Conservation (phyloP, 2,797 vertebrate genomes). For the Notolabrus celidotus region DNA sequence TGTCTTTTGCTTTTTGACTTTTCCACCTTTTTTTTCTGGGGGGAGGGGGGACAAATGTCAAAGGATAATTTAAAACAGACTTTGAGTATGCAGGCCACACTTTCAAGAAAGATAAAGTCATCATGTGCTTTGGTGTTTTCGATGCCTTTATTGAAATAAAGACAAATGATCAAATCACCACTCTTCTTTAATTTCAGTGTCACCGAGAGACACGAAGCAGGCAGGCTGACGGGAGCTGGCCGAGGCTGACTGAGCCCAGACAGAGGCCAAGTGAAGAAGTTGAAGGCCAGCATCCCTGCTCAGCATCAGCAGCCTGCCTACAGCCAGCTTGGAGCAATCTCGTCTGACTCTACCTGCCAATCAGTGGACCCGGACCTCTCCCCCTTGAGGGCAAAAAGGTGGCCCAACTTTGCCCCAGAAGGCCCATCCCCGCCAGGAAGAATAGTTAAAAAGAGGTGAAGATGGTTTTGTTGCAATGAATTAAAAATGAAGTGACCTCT, state of each 20-base stretch:
- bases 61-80: too few species aligned
- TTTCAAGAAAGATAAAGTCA: too few species aligned
- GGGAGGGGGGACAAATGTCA: too few species aligned
- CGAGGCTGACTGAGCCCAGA: slow-evolving; percentile 59
- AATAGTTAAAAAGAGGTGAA: slow-evolving; percentile 32
- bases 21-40: neutral
- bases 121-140: slow-evolving; percentile 4
- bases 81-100: too few species aligned
- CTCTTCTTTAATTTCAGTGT: slow-evolving; percentile 12
- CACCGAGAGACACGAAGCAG: slow-evolving; percentile 28
- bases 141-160: slow-evolving; percentile 7
- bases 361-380: slow-evolving; percentile 58
- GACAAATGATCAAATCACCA: slow-evolving; percentile 5
- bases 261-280: slow-evolving; percentile 67
- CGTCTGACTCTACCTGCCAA: slow-evolving; percentile 66
- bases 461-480: slow-evolving; percentile 1
- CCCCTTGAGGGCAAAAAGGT: slow-evolving; percentile 46
- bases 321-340: slow-evolving; percentile 81
- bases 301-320: slow-evolving; percentile 72
- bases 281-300: slow-evolving; percentile 68
- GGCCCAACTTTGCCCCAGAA: slow-evolving; percentile 28
- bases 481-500: too few species aligned
- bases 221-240: slow-evolving; percentile 35
- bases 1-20: neutral
- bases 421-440: slow-evolving; percentile 30